Percentiles rank a stretch among this genome's conserved stretches.
phyloP scores from a whole-genome alignment of 2,888 invertebrate genomes.

The Drosophila buzzatii region DNA sequence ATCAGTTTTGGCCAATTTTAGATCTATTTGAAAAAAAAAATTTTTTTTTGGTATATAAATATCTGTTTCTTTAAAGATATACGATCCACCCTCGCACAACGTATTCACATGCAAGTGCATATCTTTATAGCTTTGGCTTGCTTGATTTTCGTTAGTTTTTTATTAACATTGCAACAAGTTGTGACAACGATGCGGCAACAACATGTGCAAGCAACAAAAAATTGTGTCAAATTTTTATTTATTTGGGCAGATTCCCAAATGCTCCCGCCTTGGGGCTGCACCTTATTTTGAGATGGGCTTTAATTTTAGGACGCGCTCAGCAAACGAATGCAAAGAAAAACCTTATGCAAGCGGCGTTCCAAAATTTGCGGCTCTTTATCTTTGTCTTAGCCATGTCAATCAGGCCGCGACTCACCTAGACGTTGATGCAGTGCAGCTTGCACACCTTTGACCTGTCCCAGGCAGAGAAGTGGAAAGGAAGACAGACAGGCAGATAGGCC shows the following conservation, averaged over 20 bases:
- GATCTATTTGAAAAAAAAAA: no score
- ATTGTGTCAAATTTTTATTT: conserved; percentile 70
- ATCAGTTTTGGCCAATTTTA: no score
- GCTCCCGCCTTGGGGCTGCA: conserved; percentile 53
- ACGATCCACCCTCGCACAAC: conserved; percentile 20
- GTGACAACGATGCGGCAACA: conserved; percentile 29
- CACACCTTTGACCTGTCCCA: conserved; percentile 66
- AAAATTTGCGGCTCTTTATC: conserved; percentile 79
- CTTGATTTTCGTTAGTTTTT: neutral
- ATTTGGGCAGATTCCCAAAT: conserved; percentile 65
- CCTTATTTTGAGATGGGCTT: conserved; percentile 59
- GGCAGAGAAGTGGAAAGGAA: neutral
- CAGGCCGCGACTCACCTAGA: conserved; percentile 54
- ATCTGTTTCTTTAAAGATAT: neutral
- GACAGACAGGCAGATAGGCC: conserved; percentile 6
- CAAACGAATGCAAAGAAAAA: conserved; percentile 53
- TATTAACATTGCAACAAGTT: conserved; percentile 36
- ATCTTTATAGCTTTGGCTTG: conserved; percentile 51
- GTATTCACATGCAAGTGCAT: conserved; percentile 57
- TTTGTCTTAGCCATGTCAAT: conserved; percentile 78
- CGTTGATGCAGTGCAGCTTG: conserved; percentile 72
- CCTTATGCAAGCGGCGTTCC: conserved; percentile 72
- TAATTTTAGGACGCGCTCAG: conserved; percentile 68
- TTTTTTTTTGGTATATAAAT: no score
- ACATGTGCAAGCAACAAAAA: conserved; percentile 31